Conservation (phyloP, 2,113 vertebrate genomes). For the Spizaetus ornatus region DNA sequence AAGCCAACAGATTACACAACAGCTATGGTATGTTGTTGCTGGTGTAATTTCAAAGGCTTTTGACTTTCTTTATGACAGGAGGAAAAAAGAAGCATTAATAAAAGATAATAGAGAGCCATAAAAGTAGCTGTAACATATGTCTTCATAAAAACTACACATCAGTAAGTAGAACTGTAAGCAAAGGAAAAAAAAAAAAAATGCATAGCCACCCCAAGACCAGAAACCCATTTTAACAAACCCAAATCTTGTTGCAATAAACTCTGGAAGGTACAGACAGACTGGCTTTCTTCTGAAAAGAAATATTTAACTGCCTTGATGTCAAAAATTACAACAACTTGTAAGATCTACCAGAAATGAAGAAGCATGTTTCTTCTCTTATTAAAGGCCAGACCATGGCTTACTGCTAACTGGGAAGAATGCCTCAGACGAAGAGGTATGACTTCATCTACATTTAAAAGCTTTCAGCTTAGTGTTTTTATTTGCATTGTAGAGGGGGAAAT, state of each 20-base stretch:
- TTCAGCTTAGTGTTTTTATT: conserved; percentile 7
- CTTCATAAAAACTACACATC: conserved; percentile 33
- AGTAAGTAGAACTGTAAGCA: neutral
- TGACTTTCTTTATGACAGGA: neutral
- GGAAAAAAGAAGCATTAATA: conserved; percentile 12
- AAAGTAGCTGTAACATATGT: conserved; percentile 26
- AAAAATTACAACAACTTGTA: conserved; percentile 3
- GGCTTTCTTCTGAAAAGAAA: neutral
- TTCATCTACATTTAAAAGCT: conserved; percentile 26
- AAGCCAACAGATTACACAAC: conserved; percentile 65
- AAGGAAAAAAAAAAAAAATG: neutral
- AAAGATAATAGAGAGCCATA: conserved; percentile 41
- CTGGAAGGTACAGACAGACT: neutral
- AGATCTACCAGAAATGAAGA: conserved; percentile 34
- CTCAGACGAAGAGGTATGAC: neutral
- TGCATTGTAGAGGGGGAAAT: neutral
- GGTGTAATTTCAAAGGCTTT: conserved; percentile 51
- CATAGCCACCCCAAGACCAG: neutral
- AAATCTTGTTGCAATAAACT: neutral
- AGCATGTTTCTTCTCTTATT: neutral
- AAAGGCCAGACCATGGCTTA: neutral
- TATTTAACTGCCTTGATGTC: neutral
- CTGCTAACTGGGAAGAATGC: neutral
- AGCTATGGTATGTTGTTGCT: conserved; percentile 62
- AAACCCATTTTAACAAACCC: neutral